Percentiles rank a stretch among this genome's conserved stretches.
Conservation (phyloP, 2,888 invertebrate genomes). For the Cryptosula pallasiana region DNA sequence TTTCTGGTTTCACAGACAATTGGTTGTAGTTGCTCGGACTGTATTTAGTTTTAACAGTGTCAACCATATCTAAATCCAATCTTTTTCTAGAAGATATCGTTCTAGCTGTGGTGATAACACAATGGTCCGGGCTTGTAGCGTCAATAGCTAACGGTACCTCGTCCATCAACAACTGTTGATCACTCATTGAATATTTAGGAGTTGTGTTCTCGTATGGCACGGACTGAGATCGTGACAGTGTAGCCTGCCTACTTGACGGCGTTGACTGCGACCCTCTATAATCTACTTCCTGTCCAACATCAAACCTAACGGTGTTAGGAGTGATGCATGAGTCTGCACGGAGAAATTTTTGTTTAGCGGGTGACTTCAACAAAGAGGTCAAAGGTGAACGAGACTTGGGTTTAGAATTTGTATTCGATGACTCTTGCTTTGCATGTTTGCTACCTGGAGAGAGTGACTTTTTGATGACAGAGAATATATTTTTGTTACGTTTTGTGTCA, state of each 20-base stretch:
- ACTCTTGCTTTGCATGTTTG: neutral
- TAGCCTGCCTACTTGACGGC: neutral
- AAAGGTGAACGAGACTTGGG: conserved; percentile 4
- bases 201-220: too few species aligned
- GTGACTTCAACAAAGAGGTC: neutral
- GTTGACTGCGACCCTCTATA: neutral
- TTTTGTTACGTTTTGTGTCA: neutral
- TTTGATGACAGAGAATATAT: conserved; percentile 1
- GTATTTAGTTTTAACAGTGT: neutral
- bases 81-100: neutral
- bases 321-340: neutral
- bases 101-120: neutral
- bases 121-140: neutral
- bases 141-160: neutral
- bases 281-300: neutral
- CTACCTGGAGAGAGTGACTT: conserved; percentile 9
- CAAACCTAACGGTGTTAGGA: neutral
- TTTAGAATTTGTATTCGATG: neutral
- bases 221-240: neutral
- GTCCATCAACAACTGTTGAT: neutral
- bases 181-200: too few species aligned
- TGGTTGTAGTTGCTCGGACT: neutral
- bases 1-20: neutral
- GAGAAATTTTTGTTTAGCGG: neutral
- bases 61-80: neutral